Evolutionary conservation across 2,797 vertebrate genomes (phyloP), one percentile per base, ranked within the genome.

Genomic region (Australoheros facetus): DNA sequence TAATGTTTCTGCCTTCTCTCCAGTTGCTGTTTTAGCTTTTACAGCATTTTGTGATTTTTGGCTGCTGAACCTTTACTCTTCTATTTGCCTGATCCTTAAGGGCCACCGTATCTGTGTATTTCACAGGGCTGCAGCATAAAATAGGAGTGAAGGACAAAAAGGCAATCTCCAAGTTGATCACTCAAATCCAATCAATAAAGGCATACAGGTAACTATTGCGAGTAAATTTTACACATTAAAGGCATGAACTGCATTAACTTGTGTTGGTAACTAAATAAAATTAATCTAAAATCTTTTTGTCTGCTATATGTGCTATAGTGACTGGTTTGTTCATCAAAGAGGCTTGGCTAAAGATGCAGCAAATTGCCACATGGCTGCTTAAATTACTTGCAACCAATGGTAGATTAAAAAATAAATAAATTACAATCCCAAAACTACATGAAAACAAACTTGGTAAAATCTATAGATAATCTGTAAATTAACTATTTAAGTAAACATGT

Each of bases 71-170:
- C 56, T 71, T 71, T 32, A 30, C 21, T 59, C 48, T 5, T 59
- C 48, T 3, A 32, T 71, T 4, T 19, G 12, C 73, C 82, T 79
- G 2, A 58, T 69, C 66, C 77, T 73, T 8, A 58, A 42, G 69
- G 77, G 72, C 72, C 86, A 80, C 71, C 21, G 3, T 73, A 56
- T 60, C 0, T 12, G 17, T 11, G 21, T 12, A 42, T 56, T 26
- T 71, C 56, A 11, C 16, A 55, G 54, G 13, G 56, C 30, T 39
- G 21, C 3, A 56, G 19, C 23, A 60, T 69, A 10, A 56, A 77
- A 66, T 4, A 51, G 3, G n/a, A 71, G 3, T 2, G 13, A 75
- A 28, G 9, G 14, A 7, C 23, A 13, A 8, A 16, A 69, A 1
- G 2, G 17, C 2, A n/a, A n/a, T 2, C 30, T 3, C 16, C 14